Conservation (phyloP, 2,797 vertebrate species). For the Aselliscus stoliczkanus region DNA sequence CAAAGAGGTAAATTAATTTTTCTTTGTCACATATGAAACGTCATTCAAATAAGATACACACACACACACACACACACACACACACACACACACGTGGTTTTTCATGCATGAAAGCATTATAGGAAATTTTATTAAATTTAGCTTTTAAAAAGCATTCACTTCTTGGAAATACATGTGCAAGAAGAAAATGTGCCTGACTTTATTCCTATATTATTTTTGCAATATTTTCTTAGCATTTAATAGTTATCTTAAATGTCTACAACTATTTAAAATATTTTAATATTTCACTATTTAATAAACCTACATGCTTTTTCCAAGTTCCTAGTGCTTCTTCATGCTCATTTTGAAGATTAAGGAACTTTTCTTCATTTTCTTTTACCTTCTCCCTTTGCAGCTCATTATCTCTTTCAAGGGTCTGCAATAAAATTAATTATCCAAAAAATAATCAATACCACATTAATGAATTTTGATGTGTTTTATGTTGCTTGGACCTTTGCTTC, state of each 20-base stretch:
- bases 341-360: constrained; percentile 88
- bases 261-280: constrained; percentile 71
- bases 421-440: constrained; percentile 99
- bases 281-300: constrained; percentile 78
- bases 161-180: constrained; percentile 45
- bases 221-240: constrained; percentile 74
- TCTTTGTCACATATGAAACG: constrained; percentile 19
- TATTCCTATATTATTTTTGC: constrained; percentile 60
- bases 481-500: constrained; percentile 93
- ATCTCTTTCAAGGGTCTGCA: constrained; percentile 97
- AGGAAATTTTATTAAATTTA: constrained; percentile 55
- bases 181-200: constrained; percentile 39
- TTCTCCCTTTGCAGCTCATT: constrained; percentile 93
- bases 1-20: constrained; percentile 37
- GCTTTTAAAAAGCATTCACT: constrained; percentile 51
- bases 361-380: constrained; percentile 89
- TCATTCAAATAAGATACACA: neutral
- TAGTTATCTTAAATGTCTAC: constrained; percentile 71
- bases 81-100: neutral
- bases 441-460: constrained; percentile 98
- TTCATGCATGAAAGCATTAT: constrained; percentile 33
- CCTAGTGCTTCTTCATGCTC: constrained; percentile 83
- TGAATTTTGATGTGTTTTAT: constrained; percentile 99
- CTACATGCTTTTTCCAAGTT: constrained; percentile 90
- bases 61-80: neutral